Conservation (phyloP, 2,797 vertebrate species). For the Chaetodon trifasciatus region DNA sequence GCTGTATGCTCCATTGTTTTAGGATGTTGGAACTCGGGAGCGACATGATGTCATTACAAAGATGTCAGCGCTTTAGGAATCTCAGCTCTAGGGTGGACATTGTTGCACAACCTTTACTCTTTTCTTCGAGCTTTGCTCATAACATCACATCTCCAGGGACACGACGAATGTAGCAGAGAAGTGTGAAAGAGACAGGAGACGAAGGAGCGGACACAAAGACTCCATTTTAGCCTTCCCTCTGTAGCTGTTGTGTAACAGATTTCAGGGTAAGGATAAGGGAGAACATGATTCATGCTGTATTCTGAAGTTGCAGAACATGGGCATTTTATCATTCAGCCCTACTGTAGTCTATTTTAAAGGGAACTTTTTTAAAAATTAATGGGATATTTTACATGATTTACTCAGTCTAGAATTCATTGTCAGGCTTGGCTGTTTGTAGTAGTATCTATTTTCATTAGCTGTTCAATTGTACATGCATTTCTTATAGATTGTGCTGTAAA, state of each 20-base stretch:
- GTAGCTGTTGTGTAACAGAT: constrained; percentile 59
- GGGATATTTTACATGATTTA: constrained; percentile 6
- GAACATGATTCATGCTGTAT: constrained; percentile 45
- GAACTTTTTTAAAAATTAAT: constrained; percentile 3
- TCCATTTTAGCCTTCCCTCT: constrained; percentile 40
- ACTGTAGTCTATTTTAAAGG: neutral
- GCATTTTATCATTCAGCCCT: constrained; percentile 19
- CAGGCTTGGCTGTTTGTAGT: neutral
- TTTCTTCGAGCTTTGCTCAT: constrained; percentile 60
- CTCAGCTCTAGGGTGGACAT: constrained; percentile 59
- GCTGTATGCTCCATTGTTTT: constrained; percentile 40
- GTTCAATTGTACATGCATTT: neutral
- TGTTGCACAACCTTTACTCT: constrained; percentile 59
- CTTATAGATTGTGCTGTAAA: neutral
- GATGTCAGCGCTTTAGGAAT: constrained; percentile 66
- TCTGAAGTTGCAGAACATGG: constrained; percentile 24
- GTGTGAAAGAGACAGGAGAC: constrained; percentile 61
- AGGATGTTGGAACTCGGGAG: constrained; percentile 34
- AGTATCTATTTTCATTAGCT: neutral
- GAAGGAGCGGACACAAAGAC: constrained; percentile 56
- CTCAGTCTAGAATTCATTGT: neutral
- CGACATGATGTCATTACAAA: constrained; percentile 70
- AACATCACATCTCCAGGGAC: constrained; percentile 70
- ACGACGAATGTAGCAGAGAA: constrained; percentile 69
- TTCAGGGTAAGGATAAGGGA: constrained; percentile 45